Evolutionary conservation across 2,113 vertebrate genomes (phyloP), one percentile per base, ranked within the genome.

Genomic region (Triplophysa rosa): DNA sequence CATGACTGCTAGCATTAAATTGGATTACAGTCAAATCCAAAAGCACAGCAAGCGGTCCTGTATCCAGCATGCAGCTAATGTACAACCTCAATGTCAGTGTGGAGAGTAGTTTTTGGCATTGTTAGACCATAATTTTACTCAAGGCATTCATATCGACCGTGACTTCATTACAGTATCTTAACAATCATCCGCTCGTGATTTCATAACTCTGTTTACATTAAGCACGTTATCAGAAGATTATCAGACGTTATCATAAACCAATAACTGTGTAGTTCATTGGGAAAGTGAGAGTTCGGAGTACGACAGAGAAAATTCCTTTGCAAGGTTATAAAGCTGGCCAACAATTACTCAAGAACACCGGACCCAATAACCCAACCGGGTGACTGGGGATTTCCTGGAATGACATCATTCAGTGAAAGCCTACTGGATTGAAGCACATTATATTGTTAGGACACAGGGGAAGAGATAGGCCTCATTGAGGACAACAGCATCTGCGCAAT

Each of bases 361-460:
- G 56, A 45, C 77, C n/a, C n/a, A n/a, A n/a, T n/a, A 29, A 29
- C 26, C 26, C 26, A 56, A 80, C 14, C 6, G 14, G 40, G 61
- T 37, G 71, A 21, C 67, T 74, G 19, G 14, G 64, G 71, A n/a
- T 65, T 85, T 82, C 49, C 68, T 11, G n/a, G 3, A 42, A 69
- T 88, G 82, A 89, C 73, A 71, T 85, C 83, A 85, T 24, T 64
- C 21, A 45, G 8, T 77, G 67, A 81, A 84, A 83, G 45, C 64
- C 63, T 71, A 42, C 64, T 21, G 79, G 85, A 88, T 87, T 86
- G 78, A 14, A 42, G 42, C 54, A 82, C 84, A 85, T 87, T 86
- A 87, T 71, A 33, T 68, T 9, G 12, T 29, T 19, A 4, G 45
- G 78, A 29, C 77, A 80, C 3, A 67, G 62, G 42, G 12, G 3